Conservation (phyloP, 2,888 invertebrate genomes). For the Eilema depressum region DNA sequence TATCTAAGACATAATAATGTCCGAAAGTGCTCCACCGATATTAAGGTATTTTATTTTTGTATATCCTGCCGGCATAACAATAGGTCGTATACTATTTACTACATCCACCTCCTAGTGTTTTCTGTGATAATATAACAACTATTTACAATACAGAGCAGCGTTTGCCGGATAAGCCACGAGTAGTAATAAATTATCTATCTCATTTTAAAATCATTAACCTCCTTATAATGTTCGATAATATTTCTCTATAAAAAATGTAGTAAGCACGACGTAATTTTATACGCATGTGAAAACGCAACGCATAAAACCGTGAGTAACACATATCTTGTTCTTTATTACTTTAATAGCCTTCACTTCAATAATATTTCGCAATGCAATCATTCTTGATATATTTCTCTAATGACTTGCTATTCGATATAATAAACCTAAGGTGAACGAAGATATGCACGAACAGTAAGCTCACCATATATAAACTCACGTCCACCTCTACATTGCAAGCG, state of each 20-base stretch:
- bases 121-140: too few relatives aligned
- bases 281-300: constrained; percentile 11
- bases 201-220: background rate
- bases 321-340: constrained; percentile 26
- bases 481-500: constrained; percentile 21
- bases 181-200: too few relatives aligned
- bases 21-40: too few relatives aligned
- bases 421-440: constrained; percentile 3
- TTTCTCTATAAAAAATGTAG: background rate
- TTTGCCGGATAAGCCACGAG: background rate
- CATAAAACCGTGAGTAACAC: constrained; percentile 2
- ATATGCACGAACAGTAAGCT: background rate
- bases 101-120: too few relatives aligned
- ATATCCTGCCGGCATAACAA: too few relatives aligned
- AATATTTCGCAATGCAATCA: constrained; percentile 33
- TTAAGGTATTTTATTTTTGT: too few relatives aligned
- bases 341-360: constrained; percentile 25
- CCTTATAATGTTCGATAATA: background rate
- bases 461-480: background rate
- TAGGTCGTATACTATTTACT: too few relatives aligned
- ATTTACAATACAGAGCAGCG: background rate
- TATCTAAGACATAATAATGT: background rate
- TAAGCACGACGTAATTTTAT: constrained; percentile 1
- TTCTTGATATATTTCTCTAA: constrained; percentile 25
- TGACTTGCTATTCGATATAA: constrained; percentile 8